phyloP scores from a whole-genome alignment of 2,113 vertebrate species.

The Talpa occidentalis region DNA sequence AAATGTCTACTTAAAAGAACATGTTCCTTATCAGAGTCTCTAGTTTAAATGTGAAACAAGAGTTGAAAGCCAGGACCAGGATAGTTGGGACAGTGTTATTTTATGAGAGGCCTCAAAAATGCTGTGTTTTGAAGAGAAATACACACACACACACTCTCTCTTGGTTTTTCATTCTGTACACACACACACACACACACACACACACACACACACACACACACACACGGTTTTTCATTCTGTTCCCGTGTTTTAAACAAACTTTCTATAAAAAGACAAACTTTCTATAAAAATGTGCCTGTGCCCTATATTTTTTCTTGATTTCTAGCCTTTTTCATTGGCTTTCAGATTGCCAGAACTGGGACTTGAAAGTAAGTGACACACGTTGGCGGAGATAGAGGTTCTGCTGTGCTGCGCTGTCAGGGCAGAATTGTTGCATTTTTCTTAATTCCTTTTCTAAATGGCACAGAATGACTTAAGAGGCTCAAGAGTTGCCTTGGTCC shows the following conservation, averaged over 20 bases:
- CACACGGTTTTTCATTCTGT: background rate
- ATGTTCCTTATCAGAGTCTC: background rate
- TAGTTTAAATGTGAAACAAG: conserved; percentile 7
- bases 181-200: background rate
- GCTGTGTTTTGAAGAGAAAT: background rate
- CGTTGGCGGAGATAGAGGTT: background rate
- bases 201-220: background rate
- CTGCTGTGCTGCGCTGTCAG: background rate
- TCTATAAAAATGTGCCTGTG: conserved; percentile 11
- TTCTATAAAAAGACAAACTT: conserved; percentile 19
- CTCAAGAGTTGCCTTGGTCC: background rate
- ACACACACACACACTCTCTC: background rate
- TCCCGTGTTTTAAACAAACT: background rate
- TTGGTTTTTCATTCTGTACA: background rate
- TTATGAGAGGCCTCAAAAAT: conserved; percentile 26
- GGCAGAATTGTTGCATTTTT: background rate
- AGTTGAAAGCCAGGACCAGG: background rate
- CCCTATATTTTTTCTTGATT: background rate
- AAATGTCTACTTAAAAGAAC: background rate
- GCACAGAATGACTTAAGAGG: too few species aligned
- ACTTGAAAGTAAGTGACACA: background rate
- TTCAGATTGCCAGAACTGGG: background rate
- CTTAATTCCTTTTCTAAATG: fast-evolving
- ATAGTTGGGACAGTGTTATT: background rate
- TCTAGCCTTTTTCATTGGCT: background rate